Evolutionary conservation across 1,140 invertebrate species (phyloP).

Genomic region (Lepidurus couesii): DNA sequence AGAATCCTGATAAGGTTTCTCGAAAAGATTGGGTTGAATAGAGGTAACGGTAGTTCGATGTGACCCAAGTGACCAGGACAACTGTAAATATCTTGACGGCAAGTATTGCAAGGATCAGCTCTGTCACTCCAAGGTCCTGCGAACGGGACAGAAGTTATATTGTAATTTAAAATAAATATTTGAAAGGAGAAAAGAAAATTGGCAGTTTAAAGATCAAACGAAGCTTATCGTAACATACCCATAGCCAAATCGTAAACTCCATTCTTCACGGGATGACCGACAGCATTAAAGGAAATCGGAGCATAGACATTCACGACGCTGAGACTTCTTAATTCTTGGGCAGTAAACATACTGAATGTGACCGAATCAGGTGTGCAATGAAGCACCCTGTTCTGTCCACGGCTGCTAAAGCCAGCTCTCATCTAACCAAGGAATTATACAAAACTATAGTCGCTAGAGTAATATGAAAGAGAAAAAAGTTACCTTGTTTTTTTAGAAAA

Average conservation of each 20-base stretch:
- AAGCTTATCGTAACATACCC: slow-evolving; percentile 50
- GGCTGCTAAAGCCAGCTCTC: not conserved
- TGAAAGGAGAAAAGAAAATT: not conserved
- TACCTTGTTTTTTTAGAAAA: no score
- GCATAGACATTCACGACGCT: slow-evolving; percentile 82
- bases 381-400: slow-evolving; percentile 33
- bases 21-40: slow-evolving; percentile 88
- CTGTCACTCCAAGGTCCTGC: slow-evolving; percentile 52
- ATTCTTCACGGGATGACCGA: slow-evolving; percentile 72
- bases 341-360: slow-evolving; percentile 62
- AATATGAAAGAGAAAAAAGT: no score
- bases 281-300: slow-evolving; percentile 71
- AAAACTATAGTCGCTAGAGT: not conserved
- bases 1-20: slow-evolving; percentile 63
- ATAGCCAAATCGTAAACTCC: slow-evolving; percentile 81
- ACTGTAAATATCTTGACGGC: slow-evolving; percentile 57
- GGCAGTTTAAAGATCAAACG: slow-evolving; percentile 9
- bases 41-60: slow-evolving; percentile 81
- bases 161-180: not conserved
- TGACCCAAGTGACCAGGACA: slow-evolving; percentile 95
- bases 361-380: slow-evolving; percentile 37
- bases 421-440: not conserved
- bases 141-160: slow-evolving; percentile 35
- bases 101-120: slow-evolving; percentile 74
- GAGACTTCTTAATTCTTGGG: slow-evolving; percentile 76